These are phyloP conservation scores for Harpagoxenus sublaevis DNA, from an alignment of 2,888 invertebrate genomes.

Conservation along the genomic window DNA sequence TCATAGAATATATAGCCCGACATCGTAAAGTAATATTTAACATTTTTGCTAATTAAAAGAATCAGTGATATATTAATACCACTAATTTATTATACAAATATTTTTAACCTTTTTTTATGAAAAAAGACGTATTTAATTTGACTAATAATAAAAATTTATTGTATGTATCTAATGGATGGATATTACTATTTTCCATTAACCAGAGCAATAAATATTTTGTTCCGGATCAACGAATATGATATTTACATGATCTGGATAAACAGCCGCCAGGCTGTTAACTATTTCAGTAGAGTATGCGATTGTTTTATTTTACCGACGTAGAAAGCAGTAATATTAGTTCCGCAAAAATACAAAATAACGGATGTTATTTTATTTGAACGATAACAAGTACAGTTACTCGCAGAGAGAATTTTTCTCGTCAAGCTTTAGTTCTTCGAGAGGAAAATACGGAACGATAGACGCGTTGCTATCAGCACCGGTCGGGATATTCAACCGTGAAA, in stretches of 20 bases:
- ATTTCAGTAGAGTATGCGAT: neutral
- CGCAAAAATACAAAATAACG: constrained; percentile 14
- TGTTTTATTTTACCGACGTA: neutral
- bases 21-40: neutral
- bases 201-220: neutral
- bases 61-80: neutral
- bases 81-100: neutral
- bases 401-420: constrained; percentile 5
- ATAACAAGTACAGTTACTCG: neutral
- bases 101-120: neutral
- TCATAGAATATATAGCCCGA: neutral
- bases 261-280: neutral
- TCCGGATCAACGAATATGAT: too few species aligned
- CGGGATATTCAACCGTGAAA: constrained; percentile 47
- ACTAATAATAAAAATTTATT: neutral
- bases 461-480: constrained; percentile 38
- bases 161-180: neutral
- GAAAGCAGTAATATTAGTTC: neutral
- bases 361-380: constrained; percentile 6
- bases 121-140: neutral
- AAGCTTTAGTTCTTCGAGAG: constrained; percentile 4
- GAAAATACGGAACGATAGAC: constrained; percentile 42
- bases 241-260: neutral
- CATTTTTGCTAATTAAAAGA: neutral
- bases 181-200: neutral